A percentile compares a stretch with the other conserved stretches of the same genome.
phyloP scores from a whole-genome alignment of 2,113 vertebrate species.

The Calidris pugnax region DNA sequence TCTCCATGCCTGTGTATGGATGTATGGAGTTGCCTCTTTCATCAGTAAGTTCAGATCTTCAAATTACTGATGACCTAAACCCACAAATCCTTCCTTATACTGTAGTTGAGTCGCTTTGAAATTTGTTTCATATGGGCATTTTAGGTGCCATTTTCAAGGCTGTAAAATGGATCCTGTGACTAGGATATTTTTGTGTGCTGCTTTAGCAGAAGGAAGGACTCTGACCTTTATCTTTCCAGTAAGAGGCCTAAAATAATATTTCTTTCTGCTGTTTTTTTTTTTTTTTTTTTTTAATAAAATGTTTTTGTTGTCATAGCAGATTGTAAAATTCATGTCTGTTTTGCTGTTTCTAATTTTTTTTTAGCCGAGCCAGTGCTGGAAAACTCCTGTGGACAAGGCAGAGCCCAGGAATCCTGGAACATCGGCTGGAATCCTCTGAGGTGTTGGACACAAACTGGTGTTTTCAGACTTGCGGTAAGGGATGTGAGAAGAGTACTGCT shows the following conservation, averaged over 20 bases:
- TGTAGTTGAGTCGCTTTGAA: neutral
- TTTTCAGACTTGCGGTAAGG: neutral
- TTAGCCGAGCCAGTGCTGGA: fast-evolving
- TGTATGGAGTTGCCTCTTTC: neutral
- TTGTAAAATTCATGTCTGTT: too few relatives aligned
- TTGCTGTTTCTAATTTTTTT: too few relatives aligned
- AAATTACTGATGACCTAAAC: neutral
- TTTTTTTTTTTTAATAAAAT: too few relatives aligned
- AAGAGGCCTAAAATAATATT: constrained; percentile 61
- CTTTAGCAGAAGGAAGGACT: neutral
- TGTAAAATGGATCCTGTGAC: neutral
- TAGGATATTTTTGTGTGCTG: neutral
- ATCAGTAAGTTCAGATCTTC: neutral
- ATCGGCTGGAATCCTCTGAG: neutral
- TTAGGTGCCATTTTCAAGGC: neutral
- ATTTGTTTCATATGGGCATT: neutral
- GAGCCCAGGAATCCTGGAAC: neutral
- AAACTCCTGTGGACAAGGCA: neutral
- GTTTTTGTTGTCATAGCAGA: too few relatives aligned
- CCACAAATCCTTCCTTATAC: neutral
- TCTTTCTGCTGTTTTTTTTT: constrained; percentile 54
- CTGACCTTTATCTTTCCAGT: constrained; percentile 24
- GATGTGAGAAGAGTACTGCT: neutral
- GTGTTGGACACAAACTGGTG: too few relatives aligned
- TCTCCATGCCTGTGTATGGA: neutral